Conservation (phyloP, 2,113 vertebrate genomes). For the Alligator mississippiensis region DNA sequence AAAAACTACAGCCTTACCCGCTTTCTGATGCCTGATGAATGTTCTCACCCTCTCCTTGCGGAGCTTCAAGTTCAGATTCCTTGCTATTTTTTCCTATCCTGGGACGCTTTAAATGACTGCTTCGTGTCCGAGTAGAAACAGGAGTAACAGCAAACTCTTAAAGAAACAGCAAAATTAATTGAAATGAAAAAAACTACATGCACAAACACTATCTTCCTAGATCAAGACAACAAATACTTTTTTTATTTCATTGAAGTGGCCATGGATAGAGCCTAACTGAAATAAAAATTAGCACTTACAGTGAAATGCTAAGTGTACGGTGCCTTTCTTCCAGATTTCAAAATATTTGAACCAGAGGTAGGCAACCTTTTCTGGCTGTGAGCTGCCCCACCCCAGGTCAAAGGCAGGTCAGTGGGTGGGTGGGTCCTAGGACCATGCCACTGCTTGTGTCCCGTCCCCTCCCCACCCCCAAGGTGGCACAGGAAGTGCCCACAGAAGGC, state of each 20-base stretch:
- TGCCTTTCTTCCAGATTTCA: too few relatives aligned
- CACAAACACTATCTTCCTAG: background rate
- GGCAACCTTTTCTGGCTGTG: too few relatives aligned
- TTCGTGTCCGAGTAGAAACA: constrained; percentile 56
- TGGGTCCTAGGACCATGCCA: too few relatives aligned
- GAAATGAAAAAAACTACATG: background rate
- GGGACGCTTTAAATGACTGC: constrained; percentile 75
- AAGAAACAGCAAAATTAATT: background rate
- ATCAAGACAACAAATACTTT: background rate
- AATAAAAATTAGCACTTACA: too few relatives aligned
- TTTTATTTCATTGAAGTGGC: background rate
- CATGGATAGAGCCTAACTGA: background rate
- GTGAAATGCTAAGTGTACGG: too few relatives aligned
- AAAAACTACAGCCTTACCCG: constrained; percentile 63
- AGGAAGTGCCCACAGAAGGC: too few relatives aligned
- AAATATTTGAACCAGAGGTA: too few relatives aligned
- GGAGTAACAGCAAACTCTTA: constrained; percentile 58
- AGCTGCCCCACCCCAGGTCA: too few relatives aligned
- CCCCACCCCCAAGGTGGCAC: too few relatives aligned
- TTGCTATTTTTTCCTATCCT: constrained; percentile 63
- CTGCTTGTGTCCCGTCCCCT: too few relatives aligned
- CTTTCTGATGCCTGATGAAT: constrained; percentile 20
- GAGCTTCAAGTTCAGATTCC: constrained; percentile 50
- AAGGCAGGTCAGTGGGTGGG: too few relatives aligned
- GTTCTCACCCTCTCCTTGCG: constrained; percentile 51